A percentile compares a stretch with the other conserved stretches of the same genome.
phyloP scores from a whole-genome alignment of 2,797 vertebrate genomes.

The Hephaestus fuliginosus region DNA sequence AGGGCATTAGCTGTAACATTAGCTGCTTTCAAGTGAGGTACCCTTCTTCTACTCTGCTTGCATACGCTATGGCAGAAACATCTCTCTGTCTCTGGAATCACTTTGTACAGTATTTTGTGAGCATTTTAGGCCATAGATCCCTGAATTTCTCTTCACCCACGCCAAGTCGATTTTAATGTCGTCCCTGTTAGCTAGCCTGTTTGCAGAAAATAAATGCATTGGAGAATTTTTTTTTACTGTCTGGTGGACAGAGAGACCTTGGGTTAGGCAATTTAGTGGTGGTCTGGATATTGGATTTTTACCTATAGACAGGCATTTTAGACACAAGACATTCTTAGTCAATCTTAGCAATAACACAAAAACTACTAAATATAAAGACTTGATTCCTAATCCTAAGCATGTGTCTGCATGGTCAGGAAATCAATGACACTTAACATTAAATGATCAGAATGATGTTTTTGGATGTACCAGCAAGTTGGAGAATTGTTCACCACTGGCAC shows the following conservation, averaged over 20 bases:
- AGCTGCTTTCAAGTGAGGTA: constrained; percentile 69
- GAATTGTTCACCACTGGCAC: constrained; percentile 82
- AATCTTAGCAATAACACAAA: constrained; percentile 47
- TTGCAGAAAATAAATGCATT: constrained; percentile 50
- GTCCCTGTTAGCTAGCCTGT: constrained; percentile 37
- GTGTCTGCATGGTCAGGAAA: constrained; percentile 84
- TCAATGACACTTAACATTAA: constrained; percentile 64
- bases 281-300: constrained; percentile 53
- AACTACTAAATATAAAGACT: constrained; percentile 61
- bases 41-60: constrained; percentile 58
- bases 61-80: constrained; percentile 56
- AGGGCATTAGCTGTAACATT: constrained; percentile 79
- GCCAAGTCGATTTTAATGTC: constrained; percentile 26
- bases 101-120: constrained; percentile 48
- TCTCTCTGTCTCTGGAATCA: constrained; percentile 49
- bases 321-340: constrained; percentile 24
- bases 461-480: constrained; percentile 81
- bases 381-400: constrained; percentile 79
- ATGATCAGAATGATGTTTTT: constrained; percentile 66
- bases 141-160: constrained; percentile 33
- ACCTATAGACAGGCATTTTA: constrained; percentile 41
- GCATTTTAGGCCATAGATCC: constrained; percentile 47
- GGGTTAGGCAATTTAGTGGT: constrained; percentile 37
- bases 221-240: constrained; percentile 15
- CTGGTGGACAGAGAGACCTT: constrained; percentile 33